Evolutionary conservation across 1,140 invertebrate genomes (phyloP).

Genomic region (Mya arenaria): DNA sequence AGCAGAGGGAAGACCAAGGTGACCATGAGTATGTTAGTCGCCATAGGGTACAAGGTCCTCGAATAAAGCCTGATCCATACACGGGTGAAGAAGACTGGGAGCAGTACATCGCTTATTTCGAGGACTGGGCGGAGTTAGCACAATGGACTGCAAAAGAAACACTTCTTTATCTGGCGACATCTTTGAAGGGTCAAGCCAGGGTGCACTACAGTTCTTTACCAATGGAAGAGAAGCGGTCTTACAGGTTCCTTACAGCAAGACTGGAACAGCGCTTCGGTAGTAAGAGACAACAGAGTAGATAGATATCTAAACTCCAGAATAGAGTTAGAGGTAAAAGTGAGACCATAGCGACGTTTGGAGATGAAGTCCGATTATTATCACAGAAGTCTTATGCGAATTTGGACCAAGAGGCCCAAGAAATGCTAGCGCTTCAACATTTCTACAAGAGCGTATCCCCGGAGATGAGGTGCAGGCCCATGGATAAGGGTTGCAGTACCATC

Average conservation of each 20-base stretch:
- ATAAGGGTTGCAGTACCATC: constrained; percentile 9
- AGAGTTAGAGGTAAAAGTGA: background rate
- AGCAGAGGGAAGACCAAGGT: background rate
- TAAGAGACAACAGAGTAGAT: background rate
- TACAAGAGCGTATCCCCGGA: constrained; percentile 1
- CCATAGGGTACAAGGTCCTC: background rate
- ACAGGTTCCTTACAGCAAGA: background rate
- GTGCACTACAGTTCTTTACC: background rate
- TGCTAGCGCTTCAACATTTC: constrained; percentile 21
- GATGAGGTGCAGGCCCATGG: constrained; percentile 29
- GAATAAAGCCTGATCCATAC: constrained; percentile 5
- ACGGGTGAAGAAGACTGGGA: constrained; percentile 26
- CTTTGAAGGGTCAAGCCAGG: constrained; percentile 3
- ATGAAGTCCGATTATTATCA: background rate
- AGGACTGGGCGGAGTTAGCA: constrained; percentile 24
- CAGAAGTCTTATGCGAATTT: constrained; percentile 11
- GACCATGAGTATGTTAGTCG: too few relatives aligned
- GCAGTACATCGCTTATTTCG: constrained; percentile 7
- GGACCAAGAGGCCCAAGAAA: constrained; percentile 13
- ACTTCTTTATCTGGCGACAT: constrained; percentile 4
- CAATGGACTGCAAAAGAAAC: constrained; percentile 12
- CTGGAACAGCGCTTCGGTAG: constrained; percentile 39
- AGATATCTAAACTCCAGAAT: constrained; percentile 20
- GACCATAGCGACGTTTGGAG: constrained; percentile 17
- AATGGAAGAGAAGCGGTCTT: background rate